phyloP scores from a whole-genome alignment of 2,797 vertebrate genomes.

The Bucorvus abyssinicus region DNA sequence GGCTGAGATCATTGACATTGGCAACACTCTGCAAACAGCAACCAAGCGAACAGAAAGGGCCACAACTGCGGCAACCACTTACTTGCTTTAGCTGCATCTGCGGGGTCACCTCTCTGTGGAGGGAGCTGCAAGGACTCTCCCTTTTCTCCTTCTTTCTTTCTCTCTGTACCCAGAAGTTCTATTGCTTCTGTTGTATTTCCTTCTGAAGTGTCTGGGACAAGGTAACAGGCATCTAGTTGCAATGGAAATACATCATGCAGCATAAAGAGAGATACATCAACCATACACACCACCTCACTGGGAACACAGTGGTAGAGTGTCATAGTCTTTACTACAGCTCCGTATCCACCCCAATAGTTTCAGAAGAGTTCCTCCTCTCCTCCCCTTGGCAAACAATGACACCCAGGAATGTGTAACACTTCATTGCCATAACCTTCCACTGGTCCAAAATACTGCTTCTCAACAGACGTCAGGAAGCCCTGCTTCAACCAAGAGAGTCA shows the following conservation, averaged over 20 bases:
- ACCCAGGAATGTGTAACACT: background rate
- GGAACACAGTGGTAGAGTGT: background rate
- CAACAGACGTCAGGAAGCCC: background rate
- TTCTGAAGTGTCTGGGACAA: constrained; percentile 68
- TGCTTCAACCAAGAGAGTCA: background rate
- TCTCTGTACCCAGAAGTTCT: background rate
- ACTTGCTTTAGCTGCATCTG: background rate
- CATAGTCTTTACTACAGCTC: background rate
- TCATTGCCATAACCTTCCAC: background rate
- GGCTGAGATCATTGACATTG: background rate
- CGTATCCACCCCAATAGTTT: background rate
- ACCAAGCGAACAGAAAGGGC: background rate
- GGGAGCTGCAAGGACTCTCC: background rate
- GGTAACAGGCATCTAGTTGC: constrained; percentile 47
- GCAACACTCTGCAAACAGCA: background rate
- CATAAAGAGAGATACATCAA: background rate
- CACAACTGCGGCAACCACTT: background rate
- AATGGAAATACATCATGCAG: constrained; percentile 14
- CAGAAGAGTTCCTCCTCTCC: background rate
- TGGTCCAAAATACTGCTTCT: background rate
- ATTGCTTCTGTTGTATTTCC: constrained; percentile 52
- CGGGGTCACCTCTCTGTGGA: background rate
- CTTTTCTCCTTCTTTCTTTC: background rate
- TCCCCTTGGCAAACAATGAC: background rate
- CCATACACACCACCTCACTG: background rate